Percentiles rank a stretch among this genome's conserved stretches.
phyloP scores from a whole-genome alignment of 2,888 invertebrate genomes.

The Dilophus febrilis region DNA sequence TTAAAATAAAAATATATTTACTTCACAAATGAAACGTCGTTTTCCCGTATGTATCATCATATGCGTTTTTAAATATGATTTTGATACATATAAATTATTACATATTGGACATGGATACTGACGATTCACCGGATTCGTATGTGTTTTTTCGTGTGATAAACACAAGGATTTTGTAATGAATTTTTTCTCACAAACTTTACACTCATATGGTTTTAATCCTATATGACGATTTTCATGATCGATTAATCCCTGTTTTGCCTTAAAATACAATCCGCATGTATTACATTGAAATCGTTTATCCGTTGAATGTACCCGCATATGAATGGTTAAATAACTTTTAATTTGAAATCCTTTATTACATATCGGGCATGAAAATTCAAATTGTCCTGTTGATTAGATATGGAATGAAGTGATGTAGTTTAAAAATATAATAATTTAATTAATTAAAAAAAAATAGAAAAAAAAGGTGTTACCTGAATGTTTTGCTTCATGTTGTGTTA shows the following conservation, averaged over 20 bases:
- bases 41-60: constrained; percentile 40
- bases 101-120: constrained; percentile 41
- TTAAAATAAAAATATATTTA: constrained; percentile 16
- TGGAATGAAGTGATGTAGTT: no score
- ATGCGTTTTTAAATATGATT: constrained; percentile 41
- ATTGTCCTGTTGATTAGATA: no score
- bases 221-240: constrained; percentile 42
- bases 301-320: constrained; percentile 41
- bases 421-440: constrained; percentile 5
- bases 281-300: constrained; percentile 38
- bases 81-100: constrained; percentile 41
- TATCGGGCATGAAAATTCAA: constrained; percentile 37
- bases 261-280: constrained; percentile 38
- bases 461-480: constrained; percentile 39
- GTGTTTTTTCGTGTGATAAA: constrained; percentile 1
- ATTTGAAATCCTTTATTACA: constrained; percentile 45
- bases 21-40: constrained; percentile 41
- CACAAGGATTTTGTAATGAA: constrained; percentile 38
- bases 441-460: background rate
- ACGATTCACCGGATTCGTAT: constrained; percentile 1
- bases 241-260: constrained; percentile 39
- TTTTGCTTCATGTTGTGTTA: constrained; percentile 40
- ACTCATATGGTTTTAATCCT: constrained; percentile 40
- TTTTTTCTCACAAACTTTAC: constrained; percentile 38
- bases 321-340: constrained; percentile 40